Evolutionary conservation across 2,113 vertebrate species (phyloP).

Genomic region (Cisticola juncidis): DNA sequence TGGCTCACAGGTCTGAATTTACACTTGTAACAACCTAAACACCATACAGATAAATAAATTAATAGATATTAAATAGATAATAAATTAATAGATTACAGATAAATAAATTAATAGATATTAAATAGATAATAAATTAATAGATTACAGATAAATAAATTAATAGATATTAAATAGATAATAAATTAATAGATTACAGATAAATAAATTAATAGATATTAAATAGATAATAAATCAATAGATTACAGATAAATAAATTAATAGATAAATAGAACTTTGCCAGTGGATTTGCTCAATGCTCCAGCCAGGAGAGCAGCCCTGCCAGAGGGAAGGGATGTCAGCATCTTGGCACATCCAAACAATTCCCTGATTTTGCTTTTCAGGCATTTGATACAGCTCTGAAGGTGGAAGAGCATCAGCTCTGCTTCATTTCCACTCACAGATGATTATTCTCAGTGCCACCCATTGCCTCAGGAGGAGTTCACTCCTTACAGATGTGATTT

Average conservation of each 20-base stretch:
- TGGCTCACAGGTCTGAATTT: background rate
- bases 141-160: background rate
- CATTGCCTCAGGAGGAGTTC: background rate
- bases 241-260: background rate
- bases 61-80: background rate
- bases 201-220: background rate
- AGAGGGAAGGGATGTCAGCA: background rate
- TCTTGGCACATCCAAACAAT: background rate
- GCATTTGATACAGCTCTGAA: rapidly evolving
- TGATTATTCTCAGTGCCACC: background rate
- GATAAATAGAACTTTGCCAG: background rate
- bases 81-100: background rate
- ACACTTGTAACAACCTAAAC: background rate
- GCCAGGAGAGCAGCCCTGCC: background rate
- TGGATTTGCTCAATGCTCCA: background rate
- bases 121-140: background rate
- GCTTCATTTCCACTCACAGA: background rate
- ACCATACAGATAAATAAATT: rapidly evolving
- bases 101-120: background rate
- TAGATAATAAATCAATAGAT: background rate
- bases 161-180: background rate
- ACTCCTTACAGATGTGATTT: background rate
- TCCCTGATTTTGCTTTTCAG: background rate
- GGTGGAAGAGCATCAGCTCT: background rate
- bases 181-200: background rate